Conservation (phyloP, 2,888 invertebrate genomes). For the Oscheius sp. region DNA sequence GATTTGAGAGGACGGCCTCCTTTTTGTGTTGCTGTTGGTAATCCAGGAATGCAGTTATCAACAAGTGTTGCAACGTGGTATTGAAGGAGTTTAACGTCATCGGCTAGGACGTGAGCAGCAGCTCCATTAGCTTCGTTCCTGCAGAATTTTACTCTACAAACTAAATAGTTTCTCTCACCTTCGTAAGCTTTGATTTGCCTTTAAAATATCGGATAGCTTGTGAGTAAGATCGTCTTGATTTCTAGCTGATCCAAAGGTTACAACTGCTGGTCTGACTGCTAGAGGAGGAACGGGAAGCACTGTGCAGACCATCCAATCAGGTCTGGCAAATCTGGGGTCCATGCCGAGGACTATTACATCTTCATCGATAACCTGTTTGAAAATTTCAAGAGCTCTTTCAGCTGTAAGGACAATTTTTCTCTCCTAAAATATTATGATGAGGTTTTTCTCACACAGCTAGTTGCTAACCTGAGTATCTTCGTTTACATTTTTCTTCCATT, state of each 20-base stretch:
- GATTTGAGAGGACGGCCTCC: slow-evolving; percentile 98
- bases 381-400: slow-evolving; percentile 94
- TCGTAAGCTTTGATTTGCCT: slow-evolving; percentile 92
- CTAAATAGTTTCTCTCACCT: slow-evolving; percentile 61
- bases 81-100: slow-evolving; percentile 96
- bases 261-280: slow-evolving; percentile 94
- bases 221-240: slow-evolving; percentile 98
- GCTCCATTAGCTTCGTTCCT: slow-evolving; percentile 94
- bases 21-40: slow-evolving; percentile 95
- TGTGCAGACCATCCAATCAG: slow-evolving; percentile 99
- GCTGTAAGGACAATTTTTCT: slow-evolving; percentile 91
- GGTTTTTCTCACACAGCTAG: background rate
- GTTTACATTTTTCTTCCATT: slow-evolving; percentile 94
- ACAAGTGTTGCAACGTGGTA: slow-evolving; percentile 97
- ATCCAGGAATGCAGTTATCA: slow-evolving; percentile 98
- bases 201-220: slow-evolving; percentile 96
- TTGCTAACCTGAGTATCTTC: slow-evolving; percentile 85
- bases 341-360: slow-evolving; percentile 88
- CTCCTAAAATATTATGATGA: slow-evolving; percentile 75
- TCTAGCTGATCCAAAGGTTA: slow-evolving; percentile 98
- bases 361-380: slow-evolving; percentile 91
- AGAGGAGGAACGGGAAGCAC: slow-evolving; percentile 96
- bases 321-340: slow-evolving; percentile 87
- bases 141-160: slow-evolving; percentile 13
- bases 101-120: slow-evolving; percentile 93